Percentiles rank a stretch among this genome's conserved stretches.
Evolutionary conservation across 2,113 vertebrate genomes (phyloP).

Genomic region (Bufo gargarizans): DNA sequence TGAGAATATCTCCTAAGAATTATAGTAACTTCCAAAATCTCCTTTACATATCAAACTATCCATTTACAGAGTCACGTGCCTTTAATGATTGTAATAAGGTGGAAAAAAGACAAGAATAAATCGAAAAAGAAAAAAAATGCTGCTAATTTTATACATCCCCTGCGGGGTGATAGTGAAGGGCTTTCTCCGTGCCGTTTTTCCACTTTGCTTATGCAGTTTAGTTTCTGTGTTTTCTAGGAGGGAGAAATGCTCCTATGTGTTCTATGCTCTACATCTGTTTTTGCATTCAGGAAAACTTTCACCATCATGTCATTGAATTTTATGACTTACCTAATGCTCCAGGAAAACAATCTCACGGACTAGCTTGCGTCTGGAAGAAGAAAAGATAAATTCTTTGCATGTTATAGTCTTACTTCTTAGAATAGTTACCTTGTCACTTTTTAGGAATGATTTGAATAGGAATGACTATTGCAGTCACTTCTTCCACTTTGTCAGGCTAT

Average conservation of each 20-base stretch:
- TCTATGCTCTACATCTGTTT: slow-evolving; percentile 12
- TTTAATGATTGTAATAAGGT: not conserved
- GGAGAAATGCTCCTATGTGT: not conserved
- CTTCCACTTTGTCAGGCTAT: not conserved
- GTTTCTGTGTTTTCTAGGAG: not conserved
- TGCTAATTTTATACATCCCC: not conserved
- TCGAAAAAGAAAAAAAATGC: not conserved
- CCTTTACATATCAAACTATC: too few species aligned
- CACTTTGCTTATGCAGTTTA: not conserved
- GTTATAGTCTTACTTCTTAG: not conserved
- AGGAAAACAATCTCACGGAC: not conserved
- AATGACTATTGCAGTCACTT: slow-evolving; percentile 10
- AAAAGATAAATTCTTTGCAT: slow-evolving; percentile 10
- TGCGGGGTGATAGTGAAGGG: not conserved
- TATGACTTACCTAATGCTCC: slow-evolving; percentile 23
- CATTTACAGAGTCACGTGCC: not conserved
- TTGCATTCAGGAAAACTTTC: slow-evolving; percentile 20
- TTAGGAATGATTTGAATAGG: not conserved
- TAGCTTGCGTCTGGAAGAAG: slow-evolving; percentile 3
- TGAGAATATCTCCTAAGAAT: too few species aligned
- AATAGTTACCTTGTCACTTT: not conserved
- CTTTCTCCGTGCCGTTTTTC: not conserved
- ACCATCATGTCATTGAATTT: slow-evolving; percentile 31
- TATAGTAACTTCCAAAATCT: too few species aligned
- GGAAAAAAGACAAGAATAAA: not conserved